Evolutionary conservation across 1,140 invertebrate species (phyloP).

Genomic region (Anadara kagoshimensis): DNA sequence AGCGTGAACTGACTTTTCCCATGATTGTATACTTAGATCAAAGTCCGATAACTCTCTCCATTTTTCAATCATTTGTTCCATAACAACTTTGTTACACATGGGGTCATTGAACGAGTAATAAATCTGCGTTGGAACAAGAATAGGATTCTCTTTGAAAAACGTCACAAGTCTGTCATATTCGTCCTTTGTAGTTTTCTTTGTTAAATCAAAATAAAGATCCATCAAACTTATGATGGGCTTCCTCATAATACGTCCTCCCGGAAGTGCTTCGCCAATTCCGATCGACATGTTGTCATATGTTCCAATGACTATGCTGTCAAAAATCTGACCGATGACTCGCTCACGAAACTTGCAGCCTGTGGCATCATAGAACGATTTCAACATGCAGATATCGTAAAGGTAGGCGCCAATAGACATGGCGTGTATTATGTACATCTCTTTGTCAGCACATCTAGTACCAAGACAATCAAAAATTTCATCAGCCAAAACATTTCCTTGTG

Average conservation of each 20-base stretch:
- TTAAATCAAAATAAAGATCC: slow-evolving; percentile 39
- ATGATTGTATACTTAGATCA: slow-evolving; percentile 29
- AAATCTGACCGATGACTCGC: slow-evolving; percentile 45
- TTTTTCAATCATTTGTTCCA: slow-evolving; percentile 31
- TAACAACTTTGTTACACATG: slow-evolving; percentile 37
- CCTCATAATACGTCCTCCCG: slow-evolving; percentile 15
- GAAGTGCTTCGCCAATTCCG: slow-evolving; percentile 38
- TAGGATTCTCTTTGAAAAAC: slow-evolving; percentile 39
- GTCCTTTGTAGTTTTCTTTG: slow-evolving; percentile 35
- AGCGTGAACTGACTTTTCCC: slow-evolving; percentile 49
- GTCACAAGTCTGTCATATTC: slow-evolving; percentile 40
- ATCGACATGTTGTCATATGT: slow-evolving; percentile 48
- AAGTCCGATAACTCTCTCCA: slow-evolving; percentile 33
- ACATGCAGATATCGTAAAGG: slow-evolving; percentile 42
- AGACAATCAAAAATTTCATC: slow-evolving; percentile 39
- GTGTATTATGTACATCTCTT: slow-evolving; percentile 43
- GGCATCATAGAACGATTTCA: neutral
- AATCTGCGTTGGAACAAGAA: slow-evolving; percentile 40
- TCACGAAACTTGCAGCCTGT: slow-evolving; percentile 36
- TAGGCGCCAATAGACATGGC: slow-evolving; percentile 54
- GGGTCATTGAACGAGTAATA: slow-evolving; percentile 49
- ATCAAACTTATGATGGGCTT: slow-evolving; percentile 24
- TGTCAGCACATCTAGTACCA: slow-evolving; percentile 4
- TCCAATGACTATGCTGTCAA: slow-evolving; percentile 54
- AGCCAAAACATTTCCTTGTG: slow-evolving; percentile 27